A percentile compares a stretch with the other conserved stretches of the same genome.
These are phyloP conservation scores for Ispidina picta DNA, from an alignment of 2,797 vertebrate genomes.

Conservation along the genomic window DNA sequence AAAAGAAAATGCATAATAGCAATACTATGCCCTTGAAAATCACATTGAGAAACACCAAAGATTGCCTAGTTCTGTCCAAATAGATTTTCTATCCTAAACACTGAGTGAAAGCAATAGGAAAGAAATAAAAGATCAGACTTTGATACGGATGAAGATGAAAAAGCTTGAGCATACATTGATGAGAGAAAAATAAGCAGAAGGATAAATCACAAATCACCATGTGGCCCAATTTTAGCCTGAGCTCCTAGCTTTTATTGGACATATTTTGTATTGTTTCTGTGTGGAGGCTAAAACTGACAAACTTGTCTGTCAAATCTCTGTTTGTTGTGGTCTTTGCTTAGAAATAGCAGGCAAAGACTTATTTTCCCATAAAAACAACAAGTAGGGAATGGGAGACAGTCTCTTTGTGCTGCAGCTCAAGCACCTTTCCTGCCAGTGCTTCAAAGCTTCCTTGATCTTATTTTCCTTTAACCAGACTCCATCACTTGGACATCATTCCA, in stretches of 20 bases:
- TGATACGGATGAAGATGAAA: background rate
- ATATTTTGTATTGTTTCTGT: background rate
- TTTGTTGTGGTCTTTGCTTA: background rate
- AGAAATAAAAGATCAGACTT: background rate
- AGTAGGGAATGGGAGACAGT: background rate
- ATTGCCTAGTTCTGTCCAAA: background rate
- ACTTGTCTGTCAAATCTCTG: background rate
- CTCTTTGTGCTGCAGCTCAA: background rate
- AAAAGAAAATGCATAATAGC: background rate
- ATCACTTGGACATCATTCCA: background rate
- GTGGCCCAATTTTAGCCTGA: background rate
- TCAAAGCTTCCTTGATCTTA: background rate
- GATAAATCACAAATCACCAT: background rate
- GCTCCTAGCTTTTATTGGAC: background rate
- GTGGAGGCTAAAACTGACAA: background rate
- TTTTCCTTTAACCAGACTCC: background rate
- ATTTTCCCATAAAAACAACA: background rate
- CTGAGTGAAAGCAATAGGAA: background rate
- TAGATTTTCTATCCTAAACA: background rate
- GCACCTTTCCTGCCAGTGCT: accelerated
- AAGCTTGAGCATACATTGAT: background rate
- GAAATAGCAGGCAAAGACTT: background rate
- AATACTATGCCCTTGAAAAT: background rate
- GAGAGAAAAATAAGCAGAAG: background rate
- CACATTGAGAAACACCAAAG: background rate